Conservation (phyloP, 2,888 invertebrate species). For the Allolobophora icterica region DNA sequence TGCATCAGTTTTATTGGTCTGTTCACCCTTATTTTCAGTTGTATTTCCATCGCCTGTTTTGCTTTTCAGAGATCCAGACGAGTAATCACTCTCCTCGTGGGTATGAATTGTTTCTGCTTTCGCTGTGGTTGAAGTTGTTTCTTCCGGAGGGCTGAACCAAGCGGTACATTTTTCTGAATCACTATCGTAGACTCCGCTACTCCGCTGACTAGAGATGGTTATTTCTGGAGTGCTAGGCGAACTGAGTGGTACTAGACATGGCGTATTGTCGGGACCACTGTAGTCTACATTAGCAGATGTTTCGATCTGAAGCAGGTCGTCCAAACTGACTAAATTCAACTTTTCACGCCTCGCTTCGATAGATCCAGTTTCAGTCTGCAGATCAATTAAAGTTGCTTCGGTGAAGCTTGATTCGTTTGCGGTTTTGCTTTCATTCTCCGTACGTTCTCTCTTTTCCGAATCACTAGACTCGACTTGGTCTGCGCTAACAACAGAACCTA, state of each 20-base stretch:
- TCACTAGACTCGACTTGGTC: neutral
- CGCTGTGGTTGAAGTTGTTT: neutral
- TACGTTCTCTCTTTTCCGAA: neutral
- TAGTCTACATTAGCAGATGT: neutral
- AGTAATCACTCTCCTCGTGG: neutral
- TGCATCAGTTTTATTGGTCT: neutral
- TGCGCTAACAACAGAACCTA: neutral
- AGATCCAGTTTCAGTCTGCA: neutral
- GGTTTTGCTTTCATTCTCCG: neutral
- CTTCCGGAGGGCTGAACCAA: neutral
- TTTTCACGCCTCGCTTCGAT: neutral
- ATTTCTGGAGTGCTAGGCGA: neutral
- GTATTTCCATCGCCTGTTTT: neutral
- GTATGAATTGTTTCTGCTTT: neutral
- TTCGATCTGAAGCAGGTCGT: conserved; percentile 1
- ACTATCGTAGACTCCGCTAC: conserved; percentile 8
- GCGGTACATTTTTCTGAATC: neutral
- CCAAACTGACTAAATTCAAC: neutral
- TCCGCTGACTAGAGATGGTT: neutral
- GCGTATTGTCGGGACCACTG: neutral
- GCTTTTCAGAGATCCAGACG: neutral
- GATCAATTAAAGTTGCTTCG: conserved; percentile 8
- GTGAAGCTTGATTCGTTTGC: neutral
- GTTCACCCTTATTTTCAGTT: neutral
- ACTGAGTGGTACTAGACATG: conserved; percentile 1